Base-by-base conservation (phyloP, 2,797 vertebrate genomes). In the Lagodon rhomboides region DNA sequence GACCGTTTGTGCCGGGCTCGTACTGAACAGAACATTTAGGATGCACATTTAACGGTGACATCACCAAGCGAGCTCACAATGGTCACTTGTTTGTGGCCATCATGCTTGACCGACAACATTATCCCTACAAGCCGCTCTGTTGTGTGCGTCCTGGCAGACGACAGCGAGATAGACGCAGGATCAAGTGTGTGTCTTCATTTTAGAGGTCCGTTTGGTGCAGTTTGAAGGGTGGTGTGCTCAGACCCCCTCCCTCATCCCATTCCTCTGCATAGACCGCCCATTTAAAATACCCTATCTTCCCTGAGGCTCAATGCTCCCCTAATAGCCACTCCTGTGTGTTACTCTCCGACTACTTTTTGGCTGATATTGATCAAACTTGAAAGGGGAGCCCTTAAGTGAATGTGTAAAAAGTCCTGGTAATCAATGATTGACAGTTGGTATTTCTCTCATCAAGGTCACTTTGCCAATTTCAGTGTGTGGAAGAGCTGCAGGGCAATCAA, bases 351-450 rank as follows among this genome's bases (percentile, higher is more conserved):
- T 83, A 75, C 80, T 66, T 83, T 92, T 89, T 68, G 83, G 80
- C 77, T 87, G 88, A 91, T 92, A 93, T 93, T 91, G 94, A 94
- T 94, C 89, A 88, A 89, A 87, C 82, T 65, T 89, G 90, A 92
- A 94, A 93, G 88, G 54, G 79, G 83, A 89, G 90, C 88, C 89
- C 88, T 87, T 89, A 85, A 93, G 87, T 93, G 85, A 91, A 89
- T 71, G 88, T 85, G 78, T 83, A 87, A 87, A 92, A 91, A 82
- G 77, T 91, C 69, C 77, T 44, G 75, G 65, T 80, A 87, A 93
- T 95, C 94, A 89, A 91, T 94, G 90, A 91, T 89, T 90, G 87
- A 91, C 88, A 87, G 90, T 88, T 92, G 85, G 88, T 80, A 89
- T 88, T 89, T 90, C 82, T 25, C 64, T 80, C 71, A 67, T 85